Evolutionary conservation across 2,888 invertebrate genomes (phyloP).

Genomic region (Boloria selene): DNA sequence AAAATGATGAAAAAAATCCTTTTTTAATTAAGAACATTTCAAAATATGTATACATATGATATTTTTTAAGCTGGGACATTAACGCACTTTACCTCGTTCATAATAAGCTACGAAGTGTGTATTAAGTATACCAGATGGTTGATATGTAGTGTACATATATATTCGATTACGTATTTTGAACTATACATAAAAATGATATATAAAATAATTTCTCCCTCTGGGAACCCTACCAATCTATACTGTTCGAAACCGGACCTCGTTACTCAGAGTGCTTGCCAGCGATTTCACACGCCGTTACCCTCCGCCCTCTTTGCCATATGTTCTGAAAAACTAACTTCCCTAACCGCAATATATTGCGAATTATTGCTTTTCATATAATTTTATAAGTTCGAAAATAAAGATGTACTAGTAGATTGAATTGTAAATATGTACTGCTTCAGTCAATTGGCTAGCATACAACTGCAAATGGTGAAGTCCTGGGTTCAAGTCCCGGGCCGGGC

Average conservation of each 20-base stretch:
- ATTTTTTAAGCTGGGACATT: too few species aligned
- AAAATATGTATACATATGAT: too few species aligned
- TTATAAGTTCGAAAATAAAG: not conserved
- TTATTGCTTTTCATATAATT: conserved; percentile 13
- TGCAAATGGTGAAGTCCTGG: too few species aligned
- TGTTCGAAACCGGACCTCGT: conserved; percentile 22
- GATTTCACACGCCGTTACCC: conserved; percentile 30
- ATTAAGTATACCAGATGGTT: too few species aligned
- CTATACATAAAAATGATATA: not conserved
- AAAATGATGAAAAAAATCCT: too few species aligned
- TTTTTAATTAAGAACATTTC: too few species aligned
- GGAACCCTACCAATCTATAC: conserved; percentile 13
- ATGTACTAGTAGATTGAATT: not conserved
- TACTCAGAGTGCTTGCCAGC: conserved; percentile 29
- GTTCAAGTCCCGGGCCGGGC: too few species aligned
- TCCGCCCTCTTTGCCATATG: conserved; percentile 15
- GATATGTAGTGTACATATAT: too few species aligned
- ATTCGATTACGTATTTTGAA: not conserved
- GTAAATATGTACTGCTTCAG: too few species aligned
- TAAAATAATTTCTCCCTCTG: not conserved
- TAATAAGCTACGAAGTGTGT: too few species aligned
- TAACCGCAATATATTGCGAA: conserved; percentile 12
- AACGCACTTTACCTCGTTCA: too few species aligned
- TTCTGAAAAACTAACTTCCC: conserved; percentile 19
- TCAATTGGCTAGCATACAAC: too few species aligned